Evolutionary conservation across 2,888 invertebrate species (phyloP), one percentile per base, ranked within the genome.

Genomic region (Polydrusus cervinus): DNA sequence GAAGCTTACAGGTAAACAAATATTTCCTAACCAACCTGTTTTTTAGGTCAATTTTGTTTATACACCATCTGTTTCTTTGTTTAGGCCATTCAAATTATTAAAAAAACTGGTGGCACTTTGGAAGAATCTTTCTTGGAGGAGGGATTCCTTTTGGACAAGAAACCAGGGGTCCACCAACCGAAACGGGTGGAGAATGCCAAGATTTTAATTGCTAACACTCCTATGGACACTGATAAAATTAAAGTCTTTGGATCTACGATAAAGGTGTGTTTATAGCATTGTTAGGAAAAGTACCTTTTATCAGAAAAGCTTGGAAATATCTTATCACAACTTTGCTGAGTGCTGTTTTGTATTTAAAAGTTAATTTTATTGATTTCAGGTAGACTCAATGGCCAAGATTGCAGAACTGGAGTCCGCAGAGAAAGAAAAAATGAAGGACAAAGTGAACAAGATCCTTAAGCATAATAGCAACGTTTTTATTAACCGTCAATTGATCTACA

Each of bases 191-290:
- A 97, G 85, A 98, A 99, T 84, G 98, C 98, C 1, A 95, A 93
- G 85, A 98, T 99, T 84, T 91, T 99, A 25, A 97, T 99, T 82
- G 99, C 99, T 11, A 99, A 99, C 87, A 99, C 99, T 10, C 97
- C 99, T 0, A 99, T 99, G 99, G 99, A 99, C 89, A 97, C 98
- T 0, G 99, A 99, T 86, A 99, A 99, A 89, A 98, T 99, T 81
- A 99, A 99, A 90, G 93, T 99, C 20, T 99, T 99, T 88, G 99
- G 99, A 55, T 98, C 98, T 51, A 93, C 97, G 79, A 97, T 96
- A 79, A 94, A 95, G 84, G 77, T 77, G 55, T n/a, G 60, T 16
- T 55, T 18, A 16, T 61, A 30, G 18, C 2, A 16, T 38, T 13
- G 38, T 38, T 25, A 25, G 5, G 5, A 25, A 25, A n/a, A n/a